Conservation (phyloP, 2,888 invertebrate species). For the Mylabris sibirica region DNA sequence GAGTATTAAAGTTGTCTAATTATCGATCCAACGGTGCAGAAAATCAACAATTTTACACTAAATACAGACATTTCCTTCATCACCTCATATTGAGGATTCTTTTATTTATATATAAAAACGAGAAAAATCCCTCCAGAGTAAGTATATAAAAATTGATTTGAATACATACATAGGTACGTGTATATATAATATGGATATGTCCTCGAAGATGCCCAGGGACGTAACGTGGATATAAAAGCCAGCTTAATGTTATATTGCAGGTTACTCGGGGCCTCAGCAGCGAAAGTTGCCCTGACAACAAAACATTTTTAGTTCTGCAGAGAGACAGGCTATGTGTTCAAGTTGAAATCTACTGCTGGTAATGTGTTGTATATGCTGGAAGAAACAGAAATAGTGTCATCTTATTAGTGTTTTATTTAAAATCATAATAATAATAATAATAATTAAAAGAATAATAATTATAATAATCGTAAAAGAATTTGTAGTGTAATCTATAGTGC, state of each 20-base stretch:
- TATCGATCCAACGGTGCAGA: not conserved
- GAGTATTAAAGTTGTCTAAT: too few species aligned
- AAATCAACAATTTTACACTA: not conserved
- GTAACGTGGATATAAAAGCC: conserved; percentile 46
- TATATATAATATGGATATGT: not conserved
- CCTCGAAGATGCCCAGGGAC: conserved; percentile 28
- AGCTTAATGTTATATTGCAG: conserved; percentile 46
- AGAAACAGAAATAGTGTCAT: not conserved
- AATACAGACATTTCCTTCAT: too few species aligned
- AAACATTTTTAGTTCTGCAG: conserved; percentile 18
- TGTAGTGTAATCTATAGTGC: conserved; percentile 1
- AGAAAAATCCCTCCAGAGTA: not conserved
- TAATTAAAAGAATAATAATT: not conserved
- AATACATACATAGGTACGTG: not conserved
- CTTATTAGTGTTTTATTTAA: not conserved
- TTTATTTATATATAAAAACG: not conserved
- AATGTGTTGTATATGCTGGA: conserved; percentile 28
- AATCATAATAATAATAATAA: not conserved
- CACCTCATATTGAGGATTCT: not conserved
- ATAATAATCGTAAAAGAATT: not conserved
- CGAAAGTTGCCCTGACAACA: conserved; percentile 45
- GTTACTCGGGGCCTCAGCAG: conserved; percentile 48
- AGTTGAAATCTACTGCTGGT: conserved; percentile 22
- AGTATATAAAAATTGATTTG: not conserved
- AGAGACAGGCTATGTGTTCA: conserved; percentile 25